Evolutionary conservation across 2,888 invertebrate species (phyloP), one percentile per base, ranked within the genome.

Genomic region (Cataglyphis altisquamis): DNA sequence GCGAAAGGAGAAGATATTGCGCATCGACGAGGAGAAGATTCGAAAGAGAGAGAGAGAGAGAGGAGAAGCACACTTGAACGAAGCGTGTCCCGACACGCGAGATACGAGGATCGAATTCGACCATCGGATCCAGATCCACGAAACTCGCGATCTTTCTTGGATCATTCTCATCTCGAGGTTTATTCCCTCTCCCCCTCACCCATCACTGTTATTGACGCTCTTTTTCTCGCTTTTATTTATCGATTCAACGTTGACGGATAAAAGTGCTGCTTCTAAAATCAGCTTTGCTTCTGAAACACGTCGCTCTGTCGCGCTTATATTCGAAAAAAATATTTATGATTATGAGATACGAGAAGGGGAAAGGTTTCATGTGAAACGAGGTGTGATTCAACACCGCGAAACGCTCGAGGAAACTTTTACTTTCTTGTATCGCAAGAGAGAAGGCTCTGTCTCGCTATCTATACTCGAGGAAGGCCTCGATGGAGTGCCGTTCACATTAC

Each of bases 1-100:
- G 70, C 84, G 86, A 81, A 87, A 86, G 73, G 64, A 66, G 73
- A 21, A 63, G 15, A 39, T n/a, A 21, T 12, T 36, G 52, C 18
- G 55, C n/a, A 6, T 6, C 10, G 39, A 75, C 64, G 83, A 62
- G 48, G 67, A 55, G 62, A 18, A 32, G 29, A 18, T 18, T 29
- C 62, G 32, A 62, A 32, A 62, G 57, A 70, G 70, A 70, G 41
- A 64, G 29, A 29, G 55, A 64, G 68, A 68, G 67, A 84, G 72
- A 84, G 85, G 84, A 84, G 84, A 60, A 87, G 63, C 87, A 90
- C 90, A 88, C 88, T 89, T 82, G 83, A 88, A 91, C 92, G 91
- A 92, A 93, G 93, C 92, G 92, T 92, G 93, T 93, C 93, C 87
- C 91, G 91, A 92, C 91, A 92, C 92, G 92, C 92, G 91, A 92